Base-by-base conservation (phyloP, 2,797 vertebrate species). In the Chelmon rostratus region DNA sequence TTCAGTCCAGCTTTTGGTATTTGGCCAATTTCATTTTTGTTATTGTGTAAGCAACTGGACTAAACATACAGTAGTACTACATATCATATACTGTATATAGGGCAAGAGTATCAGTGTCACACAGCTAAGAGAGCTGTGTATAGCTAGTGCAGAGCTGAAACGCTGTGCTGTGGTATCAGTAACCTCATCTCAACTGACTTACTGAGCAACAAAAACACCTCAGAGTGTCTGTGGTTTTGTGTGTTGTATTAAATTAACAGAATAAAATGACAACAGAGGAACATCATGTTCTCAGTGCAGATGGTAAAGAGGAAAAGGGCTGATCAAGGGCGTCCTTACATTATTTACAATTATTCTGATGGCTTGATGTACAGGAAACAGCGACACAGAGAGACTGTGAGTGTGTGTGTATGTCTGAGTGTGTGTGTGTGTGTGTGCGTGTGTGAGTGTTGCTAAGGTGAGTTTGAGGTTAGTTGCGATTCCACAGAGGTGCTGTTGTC, bases 401-500 rank as follows among this genome's bases (percentile, higher is more conserved):
- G 46, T 42, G 50, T 33, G 38, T 7, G 40, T 7, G 40, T 12
- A 28, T 47, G 38, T 21, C 64, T n/a, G 49, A 37, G 50, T 33
- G 52, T 49, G 57, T 0, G 42, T 0, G n/a, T 0, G 35, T 18
- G 28, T 21, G 28, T 21, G 35, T n/a, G 54, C 40, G 13, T n/a
- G 16, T 40, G 23, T 54, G 46, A 25, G 42, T 38, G 65, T 38
- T 18, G 31, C 4, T 49, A 61, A 50, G 69, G 54, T 71, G 66
- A 88, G 73, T 58, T 81, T 2, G 64, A 86, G 83, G 83, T 72
- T 86, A 81, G 73, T 64, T 86, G 72, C 44, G 69, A 87, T 79
- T 89, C 67, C 50, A 72, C 42, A 72, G 75, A 80, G 62, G 47
- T 85, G 83, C 85, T 83, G 78, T 25, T 72, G 82, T 91, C 87